phyloP scores from a whole-genome alignment of 2,888 invertebrate genomes.

The Ernsta delagoae region DNA sequence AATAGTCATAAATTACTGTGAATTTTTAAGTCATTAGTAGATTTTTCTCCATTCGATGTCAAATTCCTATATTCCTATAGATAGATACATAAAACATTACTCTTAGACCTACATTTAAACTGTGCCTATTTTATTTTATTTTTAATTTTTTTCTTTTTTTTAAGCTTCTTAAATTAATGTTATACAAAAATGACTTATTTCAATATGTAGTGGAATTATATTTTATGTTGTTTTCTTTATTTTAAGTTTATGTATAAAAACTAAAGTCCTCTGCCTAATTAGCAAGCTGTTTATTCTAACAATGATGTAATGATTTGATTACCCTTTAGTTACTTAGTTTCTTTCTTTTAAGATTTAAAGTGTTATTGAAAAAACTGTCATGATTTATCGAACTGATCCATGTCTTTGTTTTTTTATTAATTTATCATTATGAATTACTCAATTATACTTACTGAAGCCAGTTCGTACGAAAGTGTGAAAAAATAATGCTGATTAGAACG shows the following conservation, averaged over 20 bases:
- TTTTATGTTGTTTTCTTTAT: neutral
- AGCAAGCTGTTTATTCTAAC: neutral
- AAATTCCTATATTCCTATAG: constrained; percentile 22
- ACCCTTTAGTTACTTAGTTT: no score
- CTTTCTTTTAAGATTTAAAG: no score
- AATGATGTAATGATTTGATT: no score
- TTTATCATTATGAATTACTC: neutral
- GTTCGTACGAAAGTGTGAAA: neutral
- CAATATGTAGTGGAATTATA: no score
- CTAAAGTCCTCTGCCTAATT: neutral
- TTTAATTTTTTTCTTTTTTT: neutral
- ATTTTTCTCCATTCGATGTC: constrained; percentile 18
- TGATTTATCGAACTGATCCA: neutral
- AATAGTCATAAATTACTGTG: constrained; percentile 21
- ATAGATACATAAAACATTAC: neutral
- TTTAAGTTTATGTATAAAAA: neutral
- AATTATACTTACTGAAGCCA: neutral
- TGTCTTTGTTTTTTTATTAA: neutral
- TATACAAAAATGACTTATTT: no score
- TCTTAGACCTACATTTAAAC: neutral
- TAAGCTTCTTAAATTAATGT: neutral
- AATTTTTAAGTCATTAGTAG: constrained; percentile 22
- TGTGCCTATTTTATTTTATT: constrained; percentile 1
- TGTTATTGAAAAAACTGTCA: no score
- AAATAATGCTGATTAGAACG: constrained; percentile 3